These are phyloP conservation scores for Chalcosyrphus nemorum DNA, from an alignment of 2,888 invertebrate species.

Conservation along the genomic window DNA sequence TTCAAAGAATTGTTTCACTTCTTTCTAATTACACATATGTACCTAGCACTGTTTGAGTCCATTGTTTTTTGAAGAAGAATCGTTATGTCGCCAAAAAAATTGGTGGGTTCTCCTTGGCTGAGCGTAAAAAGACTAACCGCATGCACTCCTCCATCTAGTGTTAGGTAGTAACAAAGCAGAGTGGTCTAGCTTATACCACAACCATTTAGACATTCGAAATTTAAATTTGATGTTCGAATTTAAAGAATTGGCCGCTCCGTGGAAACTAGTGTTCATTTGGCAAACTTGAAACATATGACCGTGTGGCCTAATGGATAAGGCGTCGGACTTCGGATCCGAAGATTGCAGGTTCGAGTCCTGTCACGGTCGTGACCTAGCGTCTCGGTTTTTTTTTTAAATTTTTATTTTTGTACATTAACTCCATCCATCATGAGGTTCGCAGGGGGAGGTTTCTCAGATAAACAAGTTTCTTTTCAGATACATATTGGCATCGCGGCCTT, in stretches of 20 bases:
- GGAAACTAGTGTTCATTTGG: not conserved
- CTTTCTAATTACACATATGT: no score
- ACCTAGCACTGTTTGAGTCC: no score
- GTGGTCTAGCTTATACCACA: not conserved
- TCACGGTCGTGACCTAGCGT: constrained; percentile 57
- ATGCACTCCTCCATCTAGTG: not conserved
- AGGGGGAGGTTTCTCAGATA: no score
- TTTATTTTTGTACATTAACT: no score
- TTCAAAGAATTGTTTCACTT: not conserved
- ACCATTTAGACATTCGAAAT: not conserved
- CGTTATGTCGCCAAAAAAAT: not conserved
- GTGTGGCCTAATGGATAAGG: constrained; percentile 73
- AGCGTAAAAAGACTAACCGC: no score
- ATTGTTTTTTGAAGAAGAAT: not conserved
- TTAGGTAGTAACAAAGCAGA: not conserved
- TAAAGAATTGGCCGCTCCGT: not conserved
- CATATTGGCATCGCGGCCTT: no score
- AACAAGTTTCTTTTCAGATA: no score
- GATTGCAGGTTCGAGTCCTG: constrained; percentile 73
- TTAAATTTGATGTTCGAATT: not conserved
- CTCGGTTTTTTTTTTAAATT: not conserved
- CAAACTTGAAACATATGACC: not conserved
- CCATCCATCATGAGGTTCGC: no score
- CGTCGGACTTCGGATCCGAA: constrained; percentile 73
- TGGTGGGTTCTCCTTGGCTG: no score